phyloP scores from a whole-genome alignment of 2,888 invertebrate species.

The Erannis defoliaria region DNA sequence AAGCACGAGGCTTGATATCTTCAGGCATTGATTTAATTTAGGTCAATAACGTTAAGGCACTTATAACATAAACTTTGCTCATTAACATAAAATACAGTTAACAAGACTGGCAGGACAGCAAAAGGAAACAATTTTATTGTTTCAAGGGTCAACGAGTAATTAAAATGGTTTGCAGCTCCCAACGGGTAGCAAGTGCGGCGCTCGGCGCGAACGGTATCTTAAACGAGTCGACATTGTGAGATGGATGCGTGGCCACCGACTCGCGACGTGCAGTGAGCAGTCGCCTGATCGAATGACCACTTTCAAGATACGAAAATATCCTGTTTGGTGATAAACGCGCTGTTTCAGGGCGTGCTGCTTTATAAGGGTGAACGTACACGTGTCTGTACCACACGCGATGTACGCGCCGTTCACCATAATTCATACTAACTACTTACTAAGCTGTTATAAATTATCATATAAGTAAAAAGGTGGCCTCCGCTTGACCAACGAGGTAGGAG shows the following conservation, averaged over 20 bases:
- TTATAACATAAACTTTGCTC: not conserved
- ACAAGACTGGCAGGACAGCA: not conserved
- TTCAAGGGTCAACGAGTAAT: slow-evolving; percentile 4
- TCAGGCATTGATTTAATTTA: not conserved
- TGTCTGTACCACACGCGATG: too few species aligned
- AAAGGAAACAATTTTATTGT: slow-evolving; percentile 6
- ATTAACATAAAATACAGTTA: not conserved
- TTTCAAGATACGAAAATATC: slow-evolving; percentile 18
- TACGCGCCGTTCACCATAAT: too few species aligned
- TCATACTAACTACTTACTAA: too few species aligned
- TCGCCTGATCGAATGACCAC: slow-evolving; percentile 8
- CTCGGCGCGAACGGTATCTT: slow-evolving; percentile 57
- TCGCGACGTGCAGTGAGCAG: not conserved
- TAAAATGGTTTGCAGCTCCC: not conserved
- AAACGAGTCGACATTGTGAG: slow-evolving; percentile 58
- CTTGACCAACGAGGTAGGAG: too few species aligned
- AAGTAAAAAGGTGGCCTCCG: too few species aligned
- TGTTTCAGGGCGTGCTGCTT: not conserved
- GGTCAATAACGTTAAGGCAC: slow-evolving; percentile 1
- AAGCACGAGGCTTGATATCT: too few species aligned
- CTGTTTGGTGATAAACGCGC: slow-evolving; percentile 1
- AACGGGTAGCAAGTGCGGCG: not conserved
- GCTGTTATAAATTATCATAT: too few species aligned
- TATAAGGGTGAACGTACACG: not conserved
- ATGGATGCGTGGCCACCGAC: slow-evolving; percentile 35